These are phyloP conservation scores for Aphidius colemani DNA, from an alignment of 2,888 invertebrate genomes.

Conservation along the genomic window DNA sequence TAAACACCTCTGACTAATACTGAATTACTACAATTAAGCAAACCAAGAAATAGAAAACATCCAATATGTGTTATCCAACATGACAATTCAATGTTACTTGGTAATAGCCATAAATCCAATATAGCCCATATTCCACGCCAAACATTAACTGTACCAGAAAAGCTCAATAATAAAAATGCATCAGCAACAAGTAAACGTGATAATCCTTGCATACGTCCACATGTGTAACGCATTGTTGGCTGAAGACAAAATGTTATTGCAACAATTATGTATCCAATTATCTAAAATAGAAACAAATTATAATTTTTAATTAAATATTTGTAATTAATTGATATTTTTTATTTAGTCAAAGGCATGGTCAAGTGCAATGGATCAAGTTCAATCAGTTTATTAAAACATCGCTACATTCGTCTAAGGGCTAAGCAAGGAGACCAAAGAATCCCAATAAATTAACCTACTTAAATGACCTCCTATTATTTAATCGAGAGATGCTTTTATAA, in stretches of 20 bases:
- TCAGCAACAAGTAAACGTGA: conserved; percentile 75
- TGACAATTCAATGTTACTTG: conserved; percentile 75
- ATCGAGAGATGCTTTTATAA: conserved; percentile 36
- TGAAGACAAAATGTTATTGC: conserved; percentile 76
- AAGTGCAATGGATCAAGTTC: conserved; percentile 33
- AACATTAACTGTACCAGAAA: conserved; percentile 82
- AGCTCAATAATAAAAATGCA: conserved; percentile 75
- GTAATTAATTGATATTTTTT: too few species aligned
- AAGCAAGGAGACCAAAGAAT: conserved; percentile 26
- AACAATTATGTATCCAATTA: conserved; percentile 76
- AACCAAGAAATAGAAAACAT: conserved; percentile 74
- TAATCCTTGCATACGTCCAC: conserved; percentile 71
- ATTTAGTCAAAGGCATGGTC: conserved; percentile 10
- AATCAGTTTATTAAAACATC: conserved; percentile 20
- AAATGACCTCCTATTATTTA: conserved; percentile 37
- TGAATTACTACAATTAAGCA: conserved; percentile 86
- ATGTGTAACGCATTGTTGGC: conserved; percentile 73
- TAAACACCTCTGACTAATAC: conserved; percentile 85
- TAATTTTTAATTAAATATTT: background rate
- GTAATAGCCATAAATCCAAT: conserved; percentile 73
- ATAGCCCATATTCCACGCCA: conserved; percentile 88
- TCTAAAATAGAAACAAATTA: conserved; percentile 61
- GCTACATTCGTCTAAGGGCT: conserved; percentile 15
- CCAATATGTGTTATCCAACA: conserved; percentile 81
- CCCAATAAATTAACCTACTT: conserved; percentile 36